Evolutionary conservation across 2,113 vertebrate genomes (phyloP).

Genomic region (Stigmatopora argus): DNA sequence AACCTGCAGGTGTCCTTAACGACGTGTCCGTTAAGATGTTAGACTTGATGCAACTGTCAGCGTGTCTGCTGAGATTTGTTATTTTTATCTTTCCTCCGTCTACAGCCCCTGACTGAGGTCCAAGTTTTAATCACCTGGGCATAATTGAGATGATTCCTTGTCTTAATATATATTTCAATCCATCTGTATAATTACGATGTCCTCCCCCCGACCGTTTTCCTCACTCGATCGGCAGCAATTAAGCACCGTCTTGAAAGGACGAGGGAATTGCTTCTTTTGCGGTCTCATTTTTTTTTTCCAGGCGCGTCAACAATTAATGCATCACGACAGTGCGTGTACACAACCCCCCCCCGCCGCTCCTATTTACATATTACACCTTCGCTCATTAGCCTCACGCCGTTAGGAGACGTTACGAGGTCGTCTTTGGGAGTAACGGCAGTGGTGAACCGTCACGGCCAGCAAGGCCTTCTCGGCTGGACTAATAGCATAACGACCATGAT

Average conservation of each 20-base stretch:
- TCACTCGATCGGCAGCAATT: conserved; percentile 49
- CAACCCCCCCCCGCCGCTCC: conserved; percentile 6
- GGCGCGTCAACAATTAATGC: conserved; percentile 53
- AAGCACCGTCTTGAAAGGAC: conserved; percentile 58
- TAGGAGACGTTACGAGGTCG: background rate
- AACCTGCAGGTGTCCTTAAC: background rate
- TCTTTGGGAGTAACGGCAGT: background rate
- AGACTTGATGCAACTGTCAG: background rate
- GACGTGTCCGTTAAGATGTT: background rate
- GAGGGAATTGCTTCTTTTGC: conserved; percentile 63
- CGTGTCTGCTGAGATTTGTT: background rate
- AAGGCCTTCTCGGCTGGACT: too few relatives aligned
- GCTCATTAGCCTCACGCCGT: conserved; percentile 21
- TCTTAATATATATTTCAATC: conserved; percentile 65
- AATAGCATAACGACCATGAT: too few relatives aligned
- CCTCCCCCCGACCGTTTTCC: conserved; percentile 5
- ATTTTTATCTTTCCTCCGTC: conserved; percentile 18
- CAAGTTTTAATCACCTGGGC: conserved; percentile 65
- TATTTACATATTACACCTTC: conserved; percentile 28
- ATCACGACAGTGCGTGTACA: conserved; percentile 18
- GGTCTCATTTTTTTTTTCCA: conserved; percentile 58
- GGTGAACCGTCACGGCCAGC: too few relatives aligned
- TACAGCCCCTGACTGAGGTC: conserved; percentile 50
- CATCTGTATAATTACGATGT: conserved; percentile 64
- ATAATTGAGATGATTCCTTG: conserved; percentile 68